phyloP scores from a whole-genome alignment of 2,113 vertebrate genomes.

The Corydoras sp. region DNA sequence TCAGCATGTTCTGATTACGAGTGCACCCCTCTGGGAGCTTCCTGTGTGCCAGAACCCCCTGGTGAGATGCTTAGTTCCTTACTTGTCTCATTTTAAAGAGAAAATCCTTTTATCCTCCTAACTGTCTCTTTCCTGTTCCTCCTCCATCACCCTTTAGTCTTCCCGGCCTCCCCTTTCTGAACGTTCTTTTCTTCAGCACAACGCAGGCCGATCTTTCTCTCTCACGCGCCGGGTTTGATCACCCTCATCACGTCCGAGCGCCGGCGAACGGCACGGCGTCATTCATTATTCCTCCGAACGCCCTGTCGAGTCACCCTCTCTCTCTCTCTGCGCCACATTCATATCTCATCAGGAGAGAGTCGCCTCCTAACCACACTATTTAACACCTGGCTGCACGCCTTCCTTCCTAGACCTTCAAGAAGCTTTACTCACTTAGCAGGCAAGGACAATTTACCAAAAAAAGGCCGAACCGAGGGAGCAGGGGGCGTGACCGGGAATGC shows the following conservation, averaged over 20 bases:
- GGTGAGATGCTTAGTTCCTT: slow-evolving; percentile 10
- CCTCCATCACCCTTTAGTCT: neutral
- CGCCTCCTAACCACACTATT: slow-evolving; percentile 45
- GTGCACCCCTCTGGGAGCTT: slow-evolving; percentile 21
- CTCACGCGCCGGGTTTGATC: slow-evolving; percentile 30
- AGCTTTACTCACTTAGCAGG: slow-evolving; percentile 19
- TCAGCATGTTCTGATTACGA: slow-evolving; percentile 1
- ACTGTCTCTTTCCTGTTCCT: slow-evolving; percentile 9
- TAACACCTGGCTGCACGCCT: slow-evolving; percentile 36
- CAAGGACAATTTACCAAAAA: slow-evolving; percentile 14
- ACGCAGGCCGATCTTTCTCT: slow-evolving; percentile 24
- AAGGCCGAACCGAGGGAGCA: neutral
- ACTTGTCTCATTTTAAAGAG: slow-evolving; percentile 16
- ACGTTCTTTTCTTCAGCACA: slow-evolving; percentile 1
- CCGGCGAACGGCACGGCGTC: slow-evolving; percentile 52
- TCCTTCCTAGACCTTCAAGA: slow-evolving; percentile 12
- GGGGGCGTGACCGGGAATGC: neutral
- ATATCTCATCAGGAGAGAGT: slow-evolving; percentile 65
- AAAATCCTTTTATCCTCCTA: slow-evolving; percentile 9
- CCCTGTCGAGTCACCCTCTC: slow-evolving; percentile 51
- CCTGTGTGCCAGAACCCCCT: slow-evolving; percentile 3
- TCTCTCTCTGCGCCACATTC: slow-evolving; percentile 52
- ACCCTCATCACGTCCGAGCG: slow-evolving; percentile 48
- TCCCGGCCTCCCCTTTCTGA: neutral
- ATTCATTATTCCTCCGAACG: slow-evolving; percentile 66